Evolutionary conservation across 2,113 vertebrate species (phyloP).

Genomic region (Zapornia atra): DNA sequence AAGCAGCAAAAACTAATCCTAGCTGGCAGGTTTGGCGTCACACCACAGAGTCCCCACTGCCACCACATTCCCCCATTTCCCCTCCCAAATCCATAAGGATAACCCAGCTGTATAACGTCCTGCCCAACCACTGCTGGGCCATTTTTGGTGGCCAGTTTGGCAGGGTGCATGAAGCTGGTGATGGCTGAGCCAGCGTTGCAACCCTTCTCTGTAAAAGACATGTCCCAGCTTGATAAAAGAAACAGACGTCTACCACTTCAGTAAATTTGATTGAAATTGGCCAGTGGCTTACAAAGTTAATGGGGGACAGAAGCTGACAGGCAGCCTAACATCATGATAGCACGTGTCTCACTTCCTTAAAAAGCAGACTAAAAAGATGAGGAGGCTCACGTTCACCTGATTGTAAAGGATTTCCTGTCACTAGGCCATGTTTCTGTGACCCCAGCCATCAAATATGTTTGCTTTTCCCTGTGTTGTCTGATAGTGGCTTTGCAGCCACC

Average conservation of each 20-base stretch:
- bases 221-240: not conserved
- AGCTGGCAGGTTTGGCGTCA: not conserved
- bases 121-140: accelerated
- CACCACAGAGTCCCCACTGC: accelerated
- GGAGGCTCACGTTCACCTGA: not conserved
- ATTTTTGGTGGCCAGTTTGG: not conserved
- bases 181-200: not conserved
- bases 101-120: not conserved
- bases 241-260: not conserved
- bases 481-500: not conserved
- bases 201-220: not conserved
- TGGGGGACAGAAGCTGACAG: not conserved
- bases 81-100: not conserved
- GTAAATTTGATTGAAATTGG: not conserved
- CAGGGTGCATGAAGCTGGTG: accelerated
- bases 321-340: not conserved
- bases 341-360: not conserved
- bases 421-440: slow-evolving; percentile 4
- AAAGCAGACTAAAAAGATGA: not conserved
- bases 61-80: not conserved
- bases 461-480: not conserved
- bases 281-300: not conserved
- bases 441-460: not conserved
- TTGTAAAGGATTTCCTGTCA: not conserved
- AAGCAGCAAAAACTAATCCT: not conserved